phyloP scores from a whole-genome alignment of 2,888 invertebrate species.

The Mantis religiosa region DNA sequence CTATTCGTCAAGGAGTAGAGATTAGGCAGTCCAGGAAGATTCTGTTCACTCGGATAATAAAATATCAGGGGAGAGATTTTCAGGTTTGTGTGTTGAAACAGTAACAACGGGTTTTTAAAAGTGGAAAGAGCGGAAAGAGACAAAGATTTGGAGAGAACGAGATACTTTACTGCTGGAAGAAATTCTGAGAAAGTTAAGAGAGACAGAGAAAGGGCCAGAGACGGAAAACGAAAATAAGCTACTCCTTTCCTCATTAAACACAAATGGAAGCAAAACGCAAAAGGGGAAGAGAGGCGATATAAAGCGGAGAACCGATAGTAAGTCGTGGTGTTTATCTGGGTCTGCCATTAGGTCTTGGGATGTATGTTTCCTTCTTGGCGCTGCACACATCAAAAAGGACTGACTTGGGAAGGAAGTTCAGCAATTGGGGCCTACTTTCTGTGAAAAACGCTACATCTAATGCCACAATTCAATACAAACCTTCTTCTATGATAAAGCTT shows the following conservation, averaged over 20 bases:
- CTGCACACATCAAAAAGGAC: neutral
- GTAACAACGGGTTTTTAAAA: slow-evolving; percentile 10
- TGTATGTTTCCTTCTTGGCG: neutral
- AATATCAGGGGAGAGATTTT: slow-evolving; percentile 7
- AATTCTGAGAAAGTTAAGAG: neutral
- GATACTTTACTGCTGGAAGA: neutral
- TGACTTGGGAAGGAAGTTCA: neutral
- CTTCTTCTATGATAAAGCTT: too few relatives aligned
- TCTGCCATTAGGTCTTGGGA: neutral
- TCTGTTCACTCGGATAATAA: neutral
- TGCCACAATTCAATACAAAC: too few relatives aligned
- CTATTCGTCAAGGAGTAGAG: neutral
- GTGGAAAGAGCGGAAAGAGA: neutral
- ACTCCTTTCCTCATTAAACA: neutral
- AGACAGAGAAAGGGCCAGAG: neutral
- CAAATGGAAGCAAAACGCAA: neutral
- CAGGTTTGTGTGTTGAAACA: slow-evolving; percentile 7
- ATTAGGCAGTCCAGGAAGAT: neutral
- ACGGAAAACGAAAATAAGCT: neutral
- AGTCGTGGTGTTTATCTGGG: neutral
- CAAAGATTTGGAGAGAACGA: neutral
- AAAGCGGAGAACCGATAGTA: neutral
- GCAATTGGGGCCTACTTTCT: neutral
- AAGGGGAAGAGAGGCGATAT: neutral
- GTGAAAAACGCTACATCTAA: too few relatives aligned